These are phyloP conservation scores for Bombus fervidus DNA, from an alignment of 1,140 invertebrate species.

Conservation along the genomic window DNA sequence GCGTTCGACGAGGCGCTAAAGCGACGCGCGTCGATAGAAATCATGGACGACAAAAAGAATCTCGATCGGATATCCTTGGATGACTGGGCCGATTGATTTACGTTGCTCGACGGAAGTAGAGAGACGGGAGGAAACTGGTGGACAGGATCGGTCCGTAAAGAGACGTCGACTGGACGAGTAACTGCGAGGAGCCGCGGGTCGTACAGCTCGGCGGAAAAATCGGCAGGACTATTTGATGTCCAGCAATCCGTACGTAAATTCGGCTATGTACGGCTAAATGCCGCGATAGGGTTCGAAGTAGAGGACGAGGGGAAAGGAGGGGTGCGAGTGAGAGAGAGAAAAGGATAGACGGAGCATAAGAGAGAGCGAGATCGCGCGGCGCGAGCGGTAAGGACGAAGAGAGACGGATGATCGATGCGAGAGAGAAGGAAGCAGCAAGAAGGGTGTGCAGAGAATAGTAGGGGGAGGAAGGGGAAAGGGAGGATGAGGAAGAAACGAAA, in stretches of 20 bases:
- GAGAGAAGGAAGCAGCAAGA: conserved; percentile 15
- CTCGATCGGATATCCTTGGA: neutral
- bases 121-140: neutral
- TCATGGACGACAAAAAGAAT: neutral
- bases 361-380: neutral
- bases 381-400: conserved; percentile 7
- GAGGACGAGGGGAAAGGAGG: conserved; percentile 20
- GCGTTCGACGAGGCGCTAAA: neutral
- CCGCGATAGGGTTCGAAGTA: conserved; percentile 52
- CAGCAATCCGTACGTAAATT: conserved; percentile 79
- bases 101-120: neutral
- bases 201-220: conserved; percentile 65
- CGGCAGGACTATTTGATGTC: conserved; percentile 70
- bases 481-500: conserved; percentile 46
- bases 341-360: neutral
- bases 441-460: conserved; percentile 38
- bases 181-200: neutral
- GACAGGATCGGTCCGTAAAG: neutral
- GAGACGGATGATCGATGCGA: neutral
- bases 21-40: neutral
- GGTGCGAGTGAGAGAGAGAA: neutral
- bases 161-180: neutral
- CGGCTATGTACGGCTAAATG: conserved; percentile 79
- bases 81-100: neutral
- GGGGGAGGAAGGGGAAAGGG: conserved; percentile 19